Base-by-base conservation (phyloP, 2,888 invertebrate species). In the Aspidiotus rigidus region DNA sequence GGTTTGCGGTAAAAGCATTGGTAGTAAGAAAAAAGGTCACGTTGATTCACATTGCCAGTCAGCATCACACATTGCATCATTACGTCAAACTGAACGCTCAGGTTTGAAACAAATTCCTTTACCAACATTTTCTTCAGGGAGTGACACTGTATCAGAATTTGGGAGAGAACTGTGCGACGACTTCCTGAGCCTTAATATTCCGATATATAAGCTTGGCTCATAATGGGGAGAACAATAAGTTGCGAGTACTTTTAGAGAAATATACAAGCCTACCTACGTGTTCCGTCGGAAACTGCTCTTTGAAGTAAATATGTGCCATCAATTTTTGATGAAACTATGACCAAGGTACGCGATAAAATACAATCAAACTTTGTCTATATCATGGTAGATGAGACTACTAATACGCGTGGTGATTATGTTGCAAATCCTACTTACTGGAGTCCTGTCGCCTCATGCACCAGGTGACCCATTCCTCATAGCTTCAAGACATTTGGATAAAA, bases 361-460 rank as follows among this genome's bases (percentile, higher is more conserved):
- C 13, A 11, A 41, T 40, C 49, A n/a, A 64, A 64, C 44, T 39
- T n/a, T 64, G 64, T 64, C 9, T 55, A 55, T 13, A 53, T 64
- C n/a, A 64, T 64, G 53, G 10, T 64, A 13, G 40, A 64, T 15
- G 40, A 64, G 40, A 64, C 64, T 40, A 54, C 54, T 13, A 8
- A 56, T 13, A 39, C 16, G 15, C 39, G 10, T 42, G 55, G 56
- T 13, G 10, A 57, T 57, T 57, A 15, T 15, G 15, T 57, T 9
- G 16, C 11, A 49, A 49, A 49, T 10, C 11, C 49, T 49, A 10
- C 49, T 57, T 8, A 57, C 15, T 13, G 57, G 57, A 57, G 15
- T 15, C 10, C 16, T 57, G 15, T 13, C 49, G 10, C 49, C 49
- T 49, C 10, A 57, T 57, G 8, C 10, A 57, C 9, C 57, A 9